Percentiles rank a stretch among this genome's conserved stretches.
phyloP scores from a whole-genome alignment of 2,113 vertebrate genomes.

The Zosterops borbonicus region DNA sequence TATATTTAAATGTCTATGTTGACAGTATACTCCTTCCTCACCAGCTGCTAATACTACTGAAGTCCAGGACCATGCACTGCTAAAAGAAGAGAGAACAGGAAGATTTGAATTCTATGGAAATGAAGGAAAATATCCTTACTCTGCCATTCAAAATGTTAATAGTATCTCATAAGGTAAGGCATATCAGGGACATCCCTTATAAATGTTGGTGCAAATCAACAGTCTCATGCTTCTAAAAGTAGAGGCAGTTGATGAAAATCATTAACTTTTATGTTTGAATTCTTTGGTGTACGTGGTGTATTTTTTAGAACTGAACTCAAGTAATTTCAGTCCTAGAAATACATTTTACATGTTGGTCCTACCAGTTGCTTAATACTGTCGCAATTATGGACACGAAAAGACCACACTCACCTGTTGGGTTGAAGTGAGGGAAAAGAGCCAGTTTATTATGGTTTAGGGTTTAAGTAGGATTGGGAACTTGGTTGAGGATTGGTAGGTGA shows the following conservation, averaged over 20 bases:
- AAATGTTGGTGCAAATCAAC: not conserved
- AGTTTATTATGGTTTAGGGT: no score
- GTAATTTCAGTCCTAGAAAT: not conserved
- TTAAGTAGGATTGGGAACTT: no score
- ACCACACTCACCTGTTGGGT: no score
- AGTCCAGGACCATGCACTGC: not conserved
- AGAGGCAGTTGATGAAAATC: not conserved
- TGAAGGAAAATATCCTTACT: not conserved
- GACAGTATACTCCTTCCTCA: not conserved
- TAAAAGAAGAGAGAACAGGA: not conserved
- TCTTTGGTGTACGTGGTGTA: not conserved
- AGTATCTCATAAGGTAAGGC: not conserved
- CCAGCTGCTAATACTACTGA: not conserved
- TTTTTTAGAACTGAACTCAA: not conserved
- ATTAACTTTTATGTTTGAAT: not conserved
- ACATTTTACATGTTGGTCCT: not conserved
- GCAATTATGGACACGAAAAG: no score
- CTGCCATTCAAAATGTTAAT: not conserved
- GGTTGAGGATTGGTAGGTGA: no score
- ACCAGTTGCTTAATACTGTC: not conserved
- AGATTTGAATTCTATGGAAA: not conserved
- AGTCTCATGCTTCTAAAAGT: not conserved
- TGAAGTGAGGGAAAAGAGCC: no score
- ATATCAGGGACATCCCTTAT: not conserved
- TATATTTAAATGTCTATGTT: fast-evolving